Base-by-base conservation (phyloP, 2,113 vertebrate species). In the Vulpes vulpes region DNA sequence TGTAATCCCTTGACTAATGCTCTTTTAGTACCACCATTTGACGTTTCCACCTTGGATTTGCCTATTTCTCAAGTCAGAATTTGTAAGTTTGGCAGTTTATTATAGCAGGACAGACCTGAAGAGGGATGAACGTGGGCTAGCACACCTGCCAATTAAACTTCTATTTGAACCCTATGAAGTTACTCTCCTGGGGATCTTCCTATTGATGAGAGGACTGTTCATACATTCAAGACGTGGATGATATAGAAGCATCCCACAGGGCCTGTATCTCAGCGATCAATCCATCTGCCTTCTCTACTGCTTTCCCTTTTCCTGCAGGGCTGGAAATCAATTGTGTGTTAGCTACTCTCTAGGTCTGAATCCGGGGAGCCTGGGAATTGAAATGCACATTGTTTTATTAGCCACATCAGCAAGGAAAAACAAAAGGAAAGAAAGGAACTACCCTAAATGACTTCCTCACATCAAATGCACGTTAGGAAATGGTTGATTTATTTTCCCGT, bases 301-400 rank as follows among this genome's bases (percentile, higher is more conserved):
- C 98, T 98, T 98, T 81, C 94, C 98, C 97, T 97, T 95, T 98
- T 98, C 98, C 98, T 98, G 97, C 98, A 98, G 98, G 98, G 98
- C 97, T 96, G 92, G 98, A 97, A 98, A 98, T 98, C 98, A 98
- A 98, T 98, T 83, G 88, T 94, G 95, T 89, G 94, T 97, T 98
- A 97, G 98, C 96, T 98, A 94, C 98, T 97, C 92, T 97, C 98
- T 88, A 98, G 97, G 97, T 98, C 97, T 85, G 98, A 98, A 98
- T 97, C 91, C 62, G 76, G 93, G 93, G 82, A 97, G 89, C 73
- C 97, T 96, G 76, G 91, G 89, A 94, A 96, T 98, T 96, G 93
- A 96, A 98, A 98, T 95, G 96, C 95, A 96, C 88, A 87, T 92
- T 16, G 92, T 97, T 98, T 97, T 84, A 97, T 96, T 92, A 98